These are phyloP conservation scores for Cryptoprocta ferox DNA, from an alignment of 2,797 vertebrate genomes.

Conservation along the genomic window DNA sequence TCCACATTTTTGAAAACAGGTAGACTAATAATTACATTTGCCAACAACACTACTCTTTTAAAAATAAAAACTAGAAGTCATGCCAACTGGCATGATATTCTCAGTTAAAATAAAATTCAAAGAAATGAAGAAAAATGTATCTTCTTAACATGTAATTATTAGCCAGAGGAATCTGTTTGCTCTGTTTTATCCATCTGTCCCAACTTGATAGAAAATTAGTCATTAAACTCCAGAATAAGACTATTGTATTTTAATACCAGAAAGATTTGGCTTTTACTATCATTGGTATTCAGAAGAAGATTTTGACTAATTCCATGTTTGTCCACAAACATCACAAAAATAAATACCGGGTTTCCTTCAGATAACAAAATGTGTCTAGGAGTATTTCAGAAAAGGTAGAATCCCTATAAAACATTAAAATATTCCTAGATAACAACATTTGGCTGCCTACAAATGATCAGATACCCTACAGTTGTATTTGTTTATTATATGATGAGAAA, in stretches of 20 bases:
- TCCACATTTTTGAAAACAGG: conserved; percentile 3
- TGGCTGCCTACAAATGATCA: neutral
- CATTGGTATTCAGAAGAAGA: neutral
- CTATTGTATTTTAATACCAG: neutral
- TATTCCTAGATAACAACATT: neutral
- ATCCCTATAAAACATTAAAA: neutral
- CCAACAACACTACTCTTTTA: neutral
- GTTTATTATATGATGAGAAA: neutral
- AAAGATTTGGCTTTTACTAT: neutral
- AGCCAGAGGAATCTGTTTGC: neutral
- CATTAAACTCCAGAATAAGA: neutral
- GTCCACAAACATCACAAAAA: neutral
- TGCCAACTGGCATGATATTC: neutral
- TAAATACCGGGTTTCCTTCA: neutral
- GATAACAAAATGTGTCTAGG: neutral
- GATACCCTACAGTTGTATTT: neutral
- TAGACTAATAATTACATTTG: neutral
- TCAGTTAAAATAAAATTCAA: conserved; percentile 3
- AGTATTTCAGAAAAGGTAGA: neutral
- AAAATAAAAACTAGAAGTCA: conserved; percentile 36
- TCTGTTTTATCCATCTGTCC: neutral
- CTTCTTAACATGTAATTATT: neutral
- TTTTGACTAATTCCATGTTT: neutral
- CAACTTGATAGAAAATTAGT: neutral
- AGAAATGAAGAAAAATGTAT: conserved; percentile 3